These are phyloP conservation scores for Empis livida DNA, from an alignment of 2,888 invertebrate genomes.

Conservation along the genomic window DNA sequence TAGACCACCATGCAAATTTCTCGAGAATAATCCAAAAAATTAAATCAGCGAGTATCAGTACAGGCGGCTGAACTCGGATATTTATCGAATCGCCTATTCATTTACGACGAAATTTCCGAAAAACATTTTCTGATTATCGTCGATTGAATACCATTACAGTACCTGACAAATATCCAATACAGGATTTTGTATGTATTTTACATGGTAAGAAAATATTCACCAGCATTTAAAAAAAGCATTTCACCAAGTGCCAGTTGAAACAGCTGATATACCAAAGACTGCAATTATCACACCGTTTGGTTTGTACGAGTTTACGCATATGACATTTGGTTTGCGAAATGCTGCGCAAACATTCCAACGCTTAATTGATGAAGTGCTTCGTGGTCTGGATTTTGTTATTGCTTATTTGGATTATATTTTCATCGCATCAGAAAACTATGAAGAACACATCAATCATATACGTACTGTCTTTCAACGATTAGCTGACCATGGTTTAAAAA, in stretches of 20 bases:
- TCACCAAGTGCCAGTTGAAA: constrained; percentile 6
- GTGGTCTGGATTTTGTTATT: constrained; percentile 15
- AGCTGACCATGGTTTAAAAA: constrained; percentile 13
- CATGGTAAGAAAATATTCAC: constrained; percentile 12
- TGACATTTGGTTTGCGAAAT: constrained; percentile 26
- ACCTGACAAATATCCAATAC: constrained; percentile 6
- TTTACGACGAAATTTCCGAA: too few species aligned
- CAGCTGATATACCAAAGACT: constrained; percentile 11
- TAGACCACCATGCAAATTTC: too few species aligned
- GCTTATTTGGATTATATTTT: constrained; percentile 16
- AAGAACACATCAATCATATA: constrained; percentile 11
- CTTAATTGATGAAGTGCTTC: constrained; percentile 21
- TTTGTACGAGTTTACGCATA: constrained; percentile 22
- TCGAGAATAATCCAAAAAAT: too few species aligned
- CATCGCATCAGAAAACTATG: constrained; percentile 5
- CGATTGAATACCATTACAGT: constrained; percentile 2
- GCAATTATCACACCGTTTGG: constrained; percentile 26
- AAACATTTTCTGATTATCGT: too few species aligned
- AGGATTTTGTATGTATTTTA: constrained; percentile 3
- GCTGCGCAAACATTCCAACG: constrained; percentile 25
- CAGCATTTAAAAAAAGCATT: constrained; percentile 6
- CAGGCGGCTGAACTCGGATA: too few species aligned
- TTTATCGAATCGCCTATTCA: too few species aligned
- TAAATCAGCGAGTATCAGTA: too few species aligned
- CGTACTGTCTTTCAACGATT: constrained; percentile 14